phyloP scores from a whole-genome alignment of 2,888 invertebrate genomes.

The Aspidiotus destructor region DNA sequence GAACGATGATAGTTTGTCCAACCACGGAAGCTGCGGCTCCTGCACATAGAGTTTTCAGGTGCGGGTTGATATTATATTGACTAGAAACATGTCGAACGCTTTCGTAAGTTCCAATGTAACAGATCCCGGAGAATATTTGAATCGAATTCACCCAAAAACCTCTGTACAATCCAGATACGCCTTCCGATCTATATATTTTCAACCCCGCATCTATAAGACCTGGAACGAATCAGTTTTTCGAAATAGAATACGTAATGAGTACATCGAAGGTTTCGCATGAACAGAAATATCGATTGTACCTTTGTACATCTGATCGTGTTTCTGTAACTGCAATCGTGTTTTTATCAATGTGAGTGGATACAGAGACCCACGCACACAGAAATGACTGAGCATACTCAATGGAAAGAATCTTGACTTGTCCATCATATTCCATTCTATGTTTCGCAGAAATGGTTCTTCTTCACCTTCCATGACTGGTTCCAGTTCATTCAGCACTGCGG shows the following conservation, averaged over 20 bases:
- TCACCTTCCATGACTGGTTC: constrained; percentile 17
- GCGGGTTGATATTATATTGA: constrained; percentile 52
- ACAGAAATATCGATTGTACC: constrained; percentile 44
- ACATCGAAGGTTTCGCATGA: neutral
- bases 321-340: constrained; percentile 83
- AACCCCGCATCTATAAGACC: constrained; percentile 76
- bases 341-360: constrained; percentile 91
- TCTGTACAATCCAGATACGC: constrained; percentile 75
- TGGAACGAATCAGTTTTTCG: constrained; percentile 39
- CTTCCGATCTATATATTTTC: constrained; percentile 78
- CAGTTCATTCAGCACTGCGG: no score
- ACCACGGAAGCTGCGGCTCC: constrained; percentile 87
- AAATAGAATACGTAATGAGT: neutral
- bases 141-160: constrained; percentile 92
- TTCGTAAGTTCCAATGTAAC: constrained; percentile 91
- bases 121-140: constrained; percentile 74
- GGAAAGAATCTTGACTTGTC: constrained; percentile 90
- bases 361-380: constrained; percentile 59
- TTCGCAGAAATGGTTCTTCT: constrained; percentile 41
- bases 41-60: constrained; percentile 68
- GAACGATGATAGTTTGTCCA: constrained; percentile 90
- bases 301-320: constrained; percentile 69
- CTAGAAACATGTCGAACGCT: constrained; percentile 72
- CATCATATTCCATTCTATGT: constrained; percentile 98
- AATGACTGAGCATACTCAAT: constrained; percentile 78